A percentile compares a stretch with the other conserved stretches of the same genome.
Conservation (phyloP, 2,113 vertebrate genomes). For the Chaetops frenatus region DNA sequence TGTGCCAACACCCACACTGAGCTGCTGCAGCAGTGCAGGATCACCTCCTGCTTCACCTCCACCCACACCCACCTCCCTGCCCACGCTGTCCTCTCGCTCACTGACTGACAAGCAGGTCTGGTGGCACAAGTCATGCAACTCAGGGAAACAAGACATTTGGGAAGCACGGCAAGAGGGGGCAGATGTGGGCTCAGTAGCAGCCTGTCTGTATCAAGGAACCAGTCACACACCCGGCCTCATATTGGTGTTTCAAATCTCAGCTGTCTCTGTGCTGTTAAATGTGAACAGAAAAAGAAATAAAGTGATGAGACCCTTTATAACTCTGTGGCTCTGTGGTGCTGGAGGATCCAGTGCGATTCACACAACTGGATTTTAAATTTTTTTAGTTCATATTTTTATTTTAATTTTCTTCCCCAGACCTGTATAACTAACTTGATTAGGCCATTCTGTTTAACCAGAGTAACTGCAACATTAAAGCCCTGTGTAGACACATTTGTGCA, state of each 20-base stretch:
- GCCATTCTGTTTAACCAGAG: neutral
- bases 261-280: slow-evolving; percentile 13
- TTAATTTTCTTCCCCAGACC: neutral
- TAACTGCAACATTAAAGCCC: neutral
- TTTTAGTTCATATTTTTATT: neutral
- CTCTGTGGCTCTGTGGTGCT: neutral
- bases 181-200: neutral
- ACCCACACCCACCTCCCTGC: neutral
- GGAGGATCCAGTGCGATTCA: fast-evolving
- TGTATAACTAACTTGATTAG: too few relatives aligned
- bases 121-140: neutral
- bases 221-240: neutral
- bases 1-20: fast-evolving
- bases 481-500: neutral
- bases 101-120: neutral
- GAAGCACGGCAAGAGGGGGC: neutral
- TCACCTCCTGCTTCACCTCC: neutral
- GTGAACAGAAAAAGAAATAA: slow-evolving; percentile 33
- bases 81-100: neutral
- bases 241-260: neutral
- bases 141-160: slow-evolving; percentile 37
- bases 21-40: neutral
- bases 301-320: neutral
- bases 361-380: fast-evolving
- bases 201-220: neutral